Evolutionary conservation across 2,113 vertebrate genomes (phyloP).

Genomic region (Phrynosoma blainvillii): DNA sequence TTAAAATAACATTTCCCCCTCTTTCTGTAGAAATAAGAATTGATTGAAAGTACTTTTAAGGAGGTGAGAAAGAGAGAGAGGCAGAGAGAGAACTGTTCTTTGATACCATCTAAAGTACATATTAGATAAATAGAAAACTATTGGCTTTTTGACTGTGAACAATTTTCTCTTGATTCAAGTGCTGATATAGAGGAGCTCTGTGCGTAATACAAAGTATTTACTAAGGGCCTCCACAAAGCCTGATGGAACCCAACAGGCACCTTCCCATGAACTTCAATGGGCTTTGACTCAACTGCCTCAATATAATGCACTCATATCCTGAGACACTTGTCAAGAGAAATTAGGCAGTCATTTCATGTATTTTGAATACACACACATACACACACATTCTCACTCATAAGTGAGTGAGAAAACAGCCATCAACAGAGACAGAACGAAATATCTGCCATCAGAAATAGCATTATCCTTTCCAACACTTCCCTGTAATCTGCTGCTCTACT

Average conservation of each 20-base stretch:
- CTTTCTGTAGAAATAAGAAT: constrained; percentile 71
- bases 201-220: constrained; percentile 66
- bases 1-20: constrained; percentile 76
- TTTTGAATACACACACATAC: neutral
- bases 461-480: neutral
- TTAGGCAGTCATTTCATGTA: neutral
- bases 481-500: too few species aligned
- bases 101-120: constrained; percentile 66
- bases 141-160: constrained; percentile 63
- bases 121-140: constrained; percentile 72
- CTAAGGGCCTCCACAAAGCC: constrained; percentile 48
- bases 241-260: constrained; percentile 43
- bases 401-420: neutral
- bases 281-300: neutral
- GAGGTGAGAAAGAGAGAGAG: constrained; percentile 20
- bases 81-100: constrained; percentile 47
- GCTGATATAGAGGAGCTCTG: constrained; percentile 62
- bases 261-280: constrained; percentile 39
- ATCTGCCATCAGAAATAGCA: neutral
- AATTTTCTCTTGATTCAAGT: constrained; percentile 62
- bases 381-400: neutral
- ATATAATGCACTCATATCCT: neutral
- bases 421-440: neutral
- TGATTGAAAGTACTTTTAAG: constrained; percentile 72
- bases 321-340: neutral